phyloP scores from a whole-genome alignment of 2,888 invertebrate genomes.

The Malacosoma neustria region DNA sequence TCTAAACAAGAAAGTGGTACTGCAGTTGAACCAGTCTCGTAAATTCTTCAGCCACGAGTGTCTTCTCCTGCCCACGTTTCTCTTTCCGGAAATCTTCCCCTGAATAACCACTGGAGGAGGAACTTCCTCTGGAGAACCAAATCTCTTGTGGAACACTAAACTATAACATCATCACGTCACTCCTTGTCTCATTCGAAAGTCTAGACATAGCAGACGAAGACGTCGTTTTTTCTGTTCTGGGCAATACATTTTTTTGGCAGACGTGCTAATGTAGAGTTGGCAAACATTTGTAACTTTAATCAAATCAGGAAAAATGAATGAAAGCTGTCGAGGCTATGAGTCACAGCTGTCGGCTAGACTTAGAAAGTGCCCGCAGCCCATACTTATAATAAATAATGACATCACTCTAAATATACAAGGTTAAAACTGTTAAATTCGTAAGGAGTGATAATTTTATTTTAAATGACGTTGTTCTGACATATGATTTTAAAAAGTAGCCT shows the following conservation, averaged over 20 bases:
- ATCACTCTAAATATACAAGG: conserved; percentile 17
- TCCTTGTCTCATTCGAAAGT: conserved; percentile 51
- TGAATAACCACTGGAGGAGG: too few relatives aligned
- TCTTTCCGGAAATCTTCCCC: too few relatives aligned
- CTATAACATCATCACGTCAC: conserved; percentile 45
- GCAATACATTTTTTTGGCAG: conserved; percentile 69
- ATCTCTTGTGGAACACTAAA: too few relatives aligned
- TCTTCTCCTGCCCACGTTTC: too few relatives aligned
- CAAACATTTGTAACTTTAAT: conserved; percentile 57
- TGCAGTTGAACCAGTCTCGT: too few relatives aligned
- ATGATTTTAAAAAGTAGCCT: too few relatives aligned
- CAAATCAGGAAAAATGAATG: conserved; percentile 63
- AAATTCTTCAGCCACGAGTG: too few relatives aligned
- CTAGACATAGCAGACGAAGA: conserved; percentile 52
- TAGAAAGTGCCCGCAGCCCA: conserved; percentile 35
- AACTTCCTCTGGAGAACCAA: too few relatives aligned
- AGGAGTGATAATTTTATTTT: conserved; percentile 17
- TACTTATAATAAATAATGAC: conserved; percentile 19
- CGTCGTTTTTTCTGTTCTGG: conserved; percentile 55
- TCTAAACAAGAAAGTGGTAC: too few relatives aligned
- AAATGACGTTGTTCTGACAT: too few relatives aligned
- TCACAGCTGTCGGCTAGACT: conserved; percentile 29
- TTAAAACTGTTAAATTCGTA: conserved; percentile 19
- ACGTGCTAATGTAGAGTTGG: conserved; percentile 56
- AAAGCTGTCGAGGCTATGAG: conserved; percentile 52